phyloP scores from a whole-genome alignment of 2,113 vertebrate species.

The Vicugna pacos region DNA sequence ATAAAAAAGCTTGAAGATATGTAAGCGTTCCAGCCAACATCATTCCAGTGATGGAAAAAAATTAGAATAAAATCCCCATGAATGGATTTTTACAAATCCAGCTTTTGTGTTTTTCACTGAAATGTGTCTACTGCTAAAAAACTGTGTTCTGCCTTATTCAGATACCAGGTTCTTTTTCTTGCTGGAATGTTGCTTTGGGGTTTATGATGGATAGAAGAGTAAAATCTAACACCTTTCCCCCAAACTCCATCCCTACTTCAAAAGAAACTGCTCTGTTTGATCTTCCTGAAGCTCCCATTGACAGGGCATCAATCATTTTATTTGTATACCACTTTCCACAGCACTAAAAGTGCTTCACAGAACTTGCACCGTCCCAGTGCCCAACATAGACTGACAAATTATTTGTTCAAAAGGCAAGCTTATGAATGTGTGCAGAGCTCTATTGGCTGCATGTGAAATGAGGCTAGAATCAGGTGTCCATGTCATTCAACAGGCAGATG shows the following conservation, averaged over 20 bases:
- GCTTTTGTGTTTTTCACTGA: slow-evolving; percentile 68
- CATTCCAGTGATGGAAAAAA: slow-evolving; percentile 56
- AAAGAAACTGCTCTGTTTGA: slow-evolving; percentile 82
- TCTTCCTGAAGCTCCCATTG: slow-evolving; percentile 83
- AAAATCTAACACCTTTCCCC: slow-evolving; percentile 81
- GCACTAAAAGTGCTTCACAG: slow-evolving; percentile 75
- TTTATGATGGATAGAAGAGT: slow-evolving; percentile 82
- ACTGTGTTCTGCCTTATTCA: slow-evolving; percentile 82
- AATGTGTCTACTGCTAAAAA: slow-evolving; percentile 77
- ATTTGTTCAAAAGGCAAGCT: slow-evolving; percentile 78
- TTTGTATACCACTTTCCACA: slow-evolving; percentile 82
- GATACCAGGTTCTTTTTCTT: slow-evolving; percentile 77
- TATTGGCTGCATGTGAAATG: slow-evolving; percentile 69
- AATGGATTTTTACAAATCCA: slow-evolving; percentile 76
- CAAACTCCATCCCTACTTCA: slow-evolving; percentile 72
- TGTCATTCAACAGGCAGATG: background rate
- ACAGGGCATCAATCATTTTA: slow-evolving; percentile 83
- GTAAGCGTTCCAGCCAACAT: background rate
- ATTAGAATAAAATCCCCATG: slow-evolving; percentile 54
- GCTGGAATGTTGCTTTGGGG: slow-evolving; percentile 79
- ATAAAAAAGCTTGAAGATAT: background rate
- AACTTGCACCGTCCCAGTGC: slow-evolving; percentile 76
- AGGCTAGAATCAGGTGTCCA: background rate
- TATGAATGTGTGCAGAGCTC: slow-evolving; percentile 65
- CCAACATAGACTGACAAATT: slow-evolving; percentile 76